Conservation (phyloP, 1,140 invertebrate genomes). For the Sinella curviseta region DNA sequence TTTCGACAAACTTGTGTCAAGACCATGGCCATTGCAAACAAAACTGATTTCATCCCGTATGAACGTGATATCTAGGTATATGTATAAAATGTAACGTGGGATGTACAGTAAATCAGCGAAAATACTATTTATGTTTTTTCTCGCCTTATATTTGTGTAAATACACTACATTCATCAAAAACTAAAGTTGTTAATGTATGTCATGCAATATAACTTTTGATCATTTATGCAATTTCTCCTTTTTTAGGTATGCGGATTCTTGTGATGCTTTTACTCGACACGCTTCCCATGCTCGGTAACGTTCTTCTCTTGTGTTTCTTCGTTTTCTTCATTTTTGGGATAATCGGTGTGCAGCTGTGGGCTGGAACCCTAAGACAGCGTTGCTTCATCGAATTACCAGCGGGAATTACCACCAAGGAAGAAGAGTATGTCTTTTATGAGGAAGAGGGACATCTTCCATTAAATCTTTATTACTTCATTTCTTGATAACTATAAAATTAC, state of each 20-base stretch:
- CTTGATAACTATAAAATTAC: neutral
- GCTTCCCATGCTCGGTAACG: slow-evolving; percentile 97
- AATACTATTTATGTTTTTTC: too few relatives aligned
- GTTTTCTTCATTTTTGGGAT: slow-evolving; percentile 99
- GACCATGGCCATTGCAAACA: too few relatives aligned
- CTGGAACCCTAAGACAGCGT: slow-evolving; percentile 89
- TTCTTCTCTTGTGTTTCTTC: slow-evolving; percentile 97
- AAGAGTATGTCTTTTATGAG: slow-evolving; percentile 14
- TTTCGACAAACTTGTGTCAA: too few relatives aligned
- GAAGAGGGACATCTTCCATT: slow-evolving; percentile 6
- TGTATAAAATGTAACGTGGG: too few relatives aligned
- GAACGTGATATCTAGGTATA: too few relatives aligned
- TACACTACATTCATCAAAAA: too few relatives aligned
- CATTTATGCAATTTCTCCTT: neutral
- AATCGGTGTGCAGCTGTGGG: slow-evolving; percentile 98
- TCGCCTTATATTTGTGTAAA: too few relatives aligned
- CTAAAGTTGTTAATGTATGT: too few relatives aligned
- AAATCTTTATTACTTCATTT: neutral
- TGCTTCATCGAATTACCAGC: slow-evolving; percentile 70
- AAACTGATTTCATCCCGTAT: too few relatives aligned
- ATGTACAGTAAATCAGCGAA: too few relatives aligned
- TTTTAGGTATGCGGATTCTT: slow-evolving; percentile 91
- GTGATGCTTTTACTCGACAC: slow-evolving; percentile 99
- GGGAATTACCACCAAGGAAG: slow-evolving; percentile 52
- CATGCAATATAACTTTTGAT: neutral